Evolutionary conservation across 2,888 invertebrate species (phyloP).

Genomic region (Oscheius myriophilus): DNA sequence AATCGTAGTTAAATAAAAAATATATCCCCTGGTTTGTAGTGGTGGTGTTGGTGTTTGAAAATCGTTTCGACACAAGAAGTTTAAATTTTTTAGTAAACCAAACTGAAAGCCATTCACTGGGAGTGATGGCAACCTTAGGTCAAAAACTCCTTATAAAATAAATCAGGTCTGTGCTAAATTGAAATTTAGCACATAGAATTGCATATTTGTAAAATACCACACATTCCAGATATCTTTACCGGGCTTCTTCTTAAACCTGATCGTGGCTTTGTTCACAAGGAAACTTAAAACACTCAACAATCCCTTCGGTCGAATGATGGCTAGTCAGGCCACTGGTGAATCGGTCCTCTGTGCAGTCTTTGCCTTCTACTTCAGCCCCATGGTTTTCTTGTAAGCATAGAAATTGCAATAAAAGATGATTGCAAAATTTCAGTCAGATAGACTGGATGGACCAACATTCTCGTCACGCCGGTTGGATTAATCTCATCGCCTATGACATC

Average conservation of each 20-base stretch:
- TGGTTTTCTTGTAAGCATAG: constrained; percentile 31
- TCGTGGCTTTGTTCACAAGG: constrained; percentile 15
- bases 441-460: constrained; percentile 10
- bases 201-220: no score
- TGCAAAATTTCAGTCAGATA: constrained; percentile 1
- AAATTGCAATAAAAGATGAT: neutral
- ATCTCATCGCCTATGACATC: constrained; percentile 25
- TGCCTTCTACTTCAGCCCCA: constrained; percentile 30
- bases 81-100: no score
- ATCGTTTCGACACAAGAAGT: no score
- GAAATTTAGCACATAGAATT: no score
- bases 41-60: no score
- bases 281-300: constrained; percentile 25
- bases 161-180: no score
- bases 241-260: constrained; percentile 12
- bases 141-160: no score
- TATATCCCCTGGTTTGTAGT: no score
- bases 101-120: no score
- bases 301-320: constrained; percentile 29
- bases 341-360: constrained; percentile 23
- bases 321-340: constrained; percentile 28
- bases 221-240: constrained; percentile 12
- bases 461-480: constrained; percentile 26
- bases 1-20: no score
- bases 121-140: no score